Base-by-base conservation (phyloP, 2,113 vertebrate genomes). In the Lycocorax pyrrhopterus region DNA sequence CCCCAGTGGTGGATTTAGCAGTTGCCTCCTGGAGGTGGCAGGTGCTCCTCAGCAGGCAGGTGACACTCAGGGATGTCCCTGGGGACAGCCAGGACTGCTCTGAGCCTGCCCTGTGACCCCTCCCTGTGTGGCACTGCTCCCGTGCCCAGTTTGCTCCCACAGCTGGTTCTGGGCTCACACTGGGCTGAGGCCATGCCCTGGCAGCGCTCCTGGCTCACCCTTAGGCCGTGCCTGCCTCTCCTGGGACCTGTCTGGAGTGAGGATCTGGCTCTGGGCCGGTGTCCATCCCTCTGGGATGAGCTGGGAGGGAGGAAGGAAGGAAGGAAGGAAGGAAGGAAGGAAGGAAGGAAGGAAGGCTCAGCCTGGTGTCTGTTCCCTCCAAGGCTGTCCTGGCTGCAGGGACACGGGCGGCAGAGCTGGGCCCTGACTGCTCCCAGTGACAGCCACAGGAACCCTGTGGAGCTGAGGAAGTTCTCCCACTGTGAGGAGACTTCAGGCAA, bases 401-500 rank as follows among this genome's bases (percentile, higher is more conserved):
- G 18, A 26, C 47, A 29, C 2, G 2, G 41, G 27, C 21, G 17
- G n/a, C 37, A 27, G 20, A 52, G 56, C 67, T 44, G 47, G 43
- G 81, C 39, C 58, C 47, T 37, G 58, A 1, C 47, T 46, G 58
- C 47, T 46, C 10, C 3, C 5, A 7, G 56, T 17, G 49, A 11
- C 56, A 32, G 46, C 13, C 27, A 9, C 33, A 33, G 66, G 41
- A 74, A 3, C 12, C n/a, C 17, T 12, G 14, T 4, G 6, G 33
- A 55, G 47, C 29, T 0, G 0, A 46, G 59, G 14, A 6, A 9
- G 7, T 19, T 84, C 49, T 63, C 9, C 33, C 3, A 16, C 68
- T 74, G 59, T 4, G 19, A n/a, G 15, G 51, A 41, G 23, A 30
- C 16, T 56, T 29, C 82, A 66, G 69, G 16, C 23, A 30, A n/a